Base-by-base conservation (phyloP, 2,888 invertebrate genomes). In the Sturmia bella region DNA sequence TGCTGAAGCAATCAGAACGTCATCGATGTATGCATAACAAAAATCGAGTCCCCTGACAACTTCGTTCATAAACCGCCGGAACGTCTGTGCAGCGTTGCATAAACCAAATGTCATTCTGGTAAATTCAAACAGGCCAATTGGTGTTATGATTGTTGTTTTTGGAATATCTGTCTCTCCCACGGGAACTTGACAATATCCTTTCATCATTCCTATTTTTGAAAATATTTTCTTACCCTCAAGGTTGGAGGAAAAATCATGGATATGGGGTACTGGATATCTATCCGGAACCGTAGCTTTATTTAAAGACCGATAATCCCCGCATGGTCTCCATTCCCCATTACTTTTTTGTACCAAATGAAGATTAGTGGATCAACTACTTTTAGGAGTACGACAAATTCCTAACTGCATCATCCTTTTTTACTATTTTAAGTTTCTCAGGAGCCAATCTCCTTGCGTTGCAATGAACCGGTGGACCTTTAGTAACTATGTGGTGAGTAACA, bases 361-460 rank as follows among this genome's bases (percentile, higher is more conserved):
- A 19, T 15, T 17, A 12, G 32, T 56, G n/a, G 54, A 57, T 37
- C 56, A 57, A 12, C 57, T 57, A 57, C 57, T 57, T 39, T 37
- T 56, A n/a, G 37, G 17, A 1, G 21, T 21, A 1, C 45, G 61
- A 15, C 61, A 61, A 61, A 61, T 61, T n/a, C 17, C 61, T 3
- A 43, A 11, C 24, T 61, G 43, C 57, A 59, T 57, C 57, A 57
- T 43, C 45, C n/a, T 48, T 63, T 37, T 50, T 64, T 6, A 64
- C 19, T 6, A 64, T 64, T 37, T 64, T 19, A 24, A 64, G 45
- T 32, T 64, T 50, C 19, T 63, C 27, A 45, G 61, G 45, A 0
- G 45, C 15, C 12, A 59, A 21, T 13, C 19, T 59, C 21, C 21
- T 41, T 13, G 39, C 21, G 19, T 21, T 41, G 37, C 41, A 41